Conservation (phyloP, 2,797 vertebrate genomes). For the Melanotaenia trifasciata region DNA sequence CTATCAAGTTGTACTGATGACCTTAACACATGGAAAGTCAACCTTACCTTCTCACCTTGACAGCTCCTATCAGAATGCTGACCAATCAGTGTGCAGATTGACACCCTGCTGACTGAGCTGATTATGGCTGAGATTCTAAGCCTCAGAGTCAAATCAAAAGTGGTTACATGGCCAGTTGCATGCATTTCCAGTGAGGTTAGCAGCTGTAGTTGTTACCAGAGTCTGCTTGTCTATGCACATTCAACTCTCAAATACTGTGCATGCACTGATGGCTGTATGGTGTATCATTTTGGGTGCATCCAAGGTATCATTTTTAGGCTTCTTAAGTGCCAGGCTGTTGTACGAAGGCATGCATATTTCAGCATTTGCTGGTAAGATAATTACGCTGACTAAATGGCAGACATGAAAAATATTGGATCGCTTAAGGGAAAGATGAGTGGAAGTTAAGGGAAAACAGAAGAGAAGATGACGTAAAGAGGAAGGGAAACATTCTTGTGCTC, state of each 20-base stretch:
- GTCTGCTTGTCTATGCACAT: slow-evolving; percentile 13
- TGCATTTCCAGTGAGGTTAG: slow-evolving; percentile 6
- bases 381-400: slow-evolving; percentile 35
- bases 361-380: slow-evolving; percentile 67
- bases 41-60: slow-evolving; percentile 39
- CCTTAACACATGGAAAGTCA: not conserved
- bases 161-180: slow-evolving; percentile 8
- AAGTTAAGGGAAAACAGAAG: too few relatives aligned
- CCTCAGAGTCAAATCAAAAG: slow-evolving; percentile 21
- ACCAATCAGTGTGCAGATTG: slow-evolving; percentile 46
- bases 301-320: slow-evolving; percentile 46
- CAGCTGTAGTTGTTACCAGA: slow-evolving; percentile 14
- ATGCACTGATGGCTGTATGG: not conserved
- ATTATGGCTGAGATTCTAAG: slow-evolving; percentile 25
- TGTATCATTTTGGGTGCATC: slow-evolving; percentile 14
- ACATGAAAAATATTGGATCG: not conserved
- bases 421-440: too few relatives aligned
- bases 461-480: too few relatives aligned
- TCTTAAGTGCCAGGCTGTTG: slow-evolving; percentile 65
- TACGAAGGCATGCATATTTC: slow-evolving; percentile 71
- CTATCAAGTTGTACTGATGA: slow-evolving; percentile 6
- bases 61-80: slow-evolving; percentile 33
- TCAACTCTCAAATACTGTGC: slow-evolving; percentile 14
- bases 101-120: slow-evolving; percentile 48
- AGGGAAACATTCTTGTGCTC: too few relatives aligned